phyloP scores from a whole-genome alignment of 2,113 vertebrate genomes.

The Scomber colias region DNA sequence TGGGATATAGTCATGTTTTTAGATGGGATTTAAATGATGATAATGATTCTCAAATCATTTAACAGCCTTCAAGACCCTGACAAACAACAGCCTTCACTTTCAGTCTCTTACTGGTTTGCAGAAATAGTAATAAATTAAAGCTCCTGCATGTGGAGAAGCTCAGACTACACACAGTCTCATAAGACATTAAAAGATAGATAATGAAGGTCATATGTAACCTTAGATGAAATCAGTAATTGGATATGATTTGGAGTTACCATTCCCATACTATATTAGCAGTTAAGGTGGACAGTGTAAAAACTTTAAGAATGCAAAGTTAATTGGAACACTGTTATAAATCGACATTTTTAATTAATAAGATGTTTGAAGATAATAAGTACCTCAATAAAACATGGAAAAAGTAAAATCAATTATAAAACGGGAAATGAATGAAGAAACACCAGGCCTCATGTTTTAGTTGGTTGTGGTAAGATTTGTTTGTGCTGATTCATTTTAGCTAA shows the following conservation, averaged over 20 bases:
- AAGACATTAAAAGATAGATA: slow-evolving; percentile 13
- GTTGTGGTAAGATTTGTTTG: too few relatives aligned
- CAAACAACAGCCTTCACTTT: slow-evolving; percentile 22
- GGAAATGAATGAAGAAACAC: too few relatives aligned
- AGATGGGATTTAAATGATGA: slow-evolving; percentile 16
- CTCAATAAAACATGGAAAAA: too few relatives aligned
- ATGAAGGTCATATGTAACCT: slow-evolving; percentile 15
- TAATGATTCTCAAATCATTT: slow-evolving; percentile 9
- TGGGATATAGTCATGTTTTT: not conserved
- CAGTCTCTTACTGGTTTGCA: not conserved
- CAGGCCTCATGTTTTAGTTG: too few relatives aligned
- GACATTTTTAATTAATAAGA: too few relatives aligned
- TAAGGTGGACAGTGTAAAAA: not conserved
- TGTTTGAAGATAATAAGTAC: too few relatives aligned
- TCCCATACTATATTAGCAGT: too few relatives aligned
- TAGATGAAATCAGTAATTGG: slow-evolving; percentile 9
- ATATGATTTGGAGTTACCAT: not conserved
- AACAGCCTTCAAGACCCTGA: slow-evolving; percentile 33
- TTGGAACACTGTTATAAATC: too few relatives aligned
- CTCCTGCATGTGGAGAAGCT: slow-evolving; percentile 12
- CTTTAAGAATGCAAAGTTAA: too few relatives aligned
- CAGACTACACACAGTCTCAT: slow-evolving; percentile 14
- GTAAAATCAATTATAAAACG: too few relatives aligned
- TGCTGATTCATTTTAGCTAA: too few relatives aligned
- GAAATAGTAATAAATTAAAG: slow-evolving; percentile 16